Conservation (phyloP, 2,888 invertebrate genomes). For the Hyalella azteca region DNA sequence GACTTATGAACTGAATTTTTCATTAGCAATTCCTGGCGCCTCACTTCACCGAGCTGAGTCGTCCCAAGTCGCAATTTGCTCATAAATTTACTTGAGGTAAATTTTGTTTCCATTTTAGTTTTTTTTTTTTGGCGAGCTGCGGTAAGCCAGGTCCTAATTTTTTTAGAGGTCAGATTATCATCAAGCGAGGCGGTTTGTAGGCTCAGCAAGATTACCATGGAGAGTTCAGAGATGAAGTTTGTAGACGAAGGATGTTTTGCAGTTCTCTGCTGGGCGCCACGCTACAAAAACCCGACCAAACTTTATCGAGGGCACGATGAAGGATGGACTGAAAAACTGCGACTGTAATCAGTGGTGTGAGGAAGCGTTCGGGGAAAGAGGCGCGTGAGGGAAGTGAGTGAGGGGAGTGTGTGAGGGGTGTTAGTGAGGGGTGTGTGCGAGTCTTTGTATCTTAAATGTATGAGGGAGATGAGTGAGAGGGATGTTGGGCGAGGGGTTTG, state of each 20-base stretch:
- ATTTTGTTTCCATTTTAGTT: too few relatives aligned
- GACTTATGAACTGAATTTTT: too few relatives aligned
- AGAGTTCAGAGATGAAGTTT: conserved; percentile 32
- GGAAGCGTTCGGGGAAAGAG: background rate
- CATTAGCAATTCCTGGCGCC: too few relatives aligned
- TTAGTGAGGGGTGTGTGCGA: background rate
- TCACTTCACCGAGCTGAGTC: too few relatives aligned
- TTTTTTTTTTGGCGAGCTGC: too few relatives aligned
- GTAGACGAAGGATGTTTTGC: conserved; percentile 22
- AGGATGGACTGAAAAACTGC: conserved; percentile 7
- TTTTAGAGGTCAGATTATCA: conserved; percentile 14
- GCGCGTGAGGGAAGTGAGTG: background rate
- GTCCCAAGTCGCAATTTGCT: too few relatives aligned
- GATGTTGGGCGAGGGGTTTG: too few relatives aligned
- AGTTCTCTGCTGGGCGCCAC: background rate
- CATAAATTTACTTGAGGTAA: too few relatives aligned
- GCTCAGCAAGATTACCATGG: conserved; percentile 23
- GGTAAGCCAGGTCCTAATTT: conserved; percentile 1
- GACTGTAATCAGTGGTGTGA: conserved; percentile 23
- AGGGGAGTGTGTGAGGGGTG: background rate
- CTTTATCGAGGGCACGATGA: conserved; percentile 28
- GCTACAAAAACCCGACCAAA: conserved; percentile 2
- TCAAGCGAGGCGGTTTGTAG: conserved; percentile 6
- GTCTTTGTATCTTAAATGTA: too few relatives aligned
- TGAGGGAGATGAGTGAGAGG: background rate